Conservation (phyloP, 2,888 invertebrate genomes). For the Protophormia terraenovae region DNA sequence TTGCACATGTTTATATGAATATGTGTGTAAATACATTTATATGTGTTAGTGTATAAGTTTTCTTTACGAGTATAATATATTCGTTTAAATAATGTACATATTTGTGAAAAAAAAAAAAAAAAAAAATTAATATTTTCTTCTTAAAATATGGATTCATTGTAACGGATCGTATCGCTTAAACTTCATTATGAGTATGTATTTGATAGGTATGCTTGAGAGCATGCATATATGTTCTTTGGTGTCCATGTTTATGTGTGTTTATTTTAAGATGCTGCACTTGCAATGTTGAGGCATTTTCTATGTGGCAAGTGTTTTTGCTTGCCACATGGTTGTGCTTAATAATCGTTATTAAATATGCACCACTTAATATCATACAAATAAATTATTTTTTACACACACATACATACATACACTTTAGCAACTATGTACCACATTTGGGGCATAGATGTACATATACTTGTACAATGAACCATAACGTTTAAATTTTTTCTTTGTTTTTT, state of each 20-base stretch:
- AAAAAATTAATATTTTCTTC: neutral
- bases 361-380: conserved; percentile 52
- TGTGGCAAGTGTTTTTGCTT: conserved; percentile 48
- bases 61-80: neutral
- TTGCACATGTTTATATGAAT: neutral
- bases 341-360: conserved; percentile 66
- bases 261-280: conserved; percentile 26
- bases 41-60: neutral
- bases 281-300: neutral
- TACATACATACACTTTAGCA: neutral
- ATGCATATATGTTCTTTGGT: neutral
- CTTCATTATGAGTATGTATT: conserved; percentile 18
- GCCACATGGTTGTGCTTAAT: conserved; percentile 37
- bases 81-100: neutral
- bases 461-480: neutral
- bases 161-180: conserved; percentile 45
- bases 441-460: neutral
- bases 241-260: neutral
- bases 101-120: conserved; percentile 3
- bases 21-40: too few relatives aligned
- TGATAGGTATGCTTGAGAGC: neutral
- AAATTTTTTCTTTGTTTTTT: neutral
- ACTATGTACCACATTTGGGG: conserved; percentile 2
- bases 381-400: conserved; percentile 41
- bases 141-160: conserved; percentile 46